phyloP scores from a whole-genome alignment of 2,888 invertebrate species.

The Drosophila helvetica region DNA sequence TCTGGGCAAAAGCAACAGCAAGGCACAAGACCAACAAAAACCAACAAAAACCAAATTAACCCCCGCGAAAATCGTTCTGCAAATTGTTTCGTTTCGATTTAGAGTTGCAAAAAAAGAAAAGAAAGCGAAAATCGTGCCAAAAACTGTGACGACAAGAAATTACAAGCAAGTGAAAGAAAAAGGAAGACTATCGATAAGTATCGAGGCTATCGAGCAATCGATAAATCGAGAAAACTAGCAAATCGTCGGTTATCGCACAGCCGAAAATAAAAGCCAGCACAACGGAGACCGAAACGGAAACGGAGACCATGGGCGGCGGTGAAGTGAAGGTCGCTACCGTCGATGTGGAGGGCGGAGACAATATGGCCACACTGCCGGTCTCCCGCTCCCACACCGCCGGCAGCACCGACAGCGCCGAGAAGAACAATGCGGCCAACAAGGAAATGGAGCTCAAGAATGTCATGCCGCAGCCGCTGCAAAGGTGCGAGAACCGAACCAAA shows the following conservation, averaged over 20 bases:
- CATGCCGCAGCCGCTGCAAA: slow-evolving; percentile 92
- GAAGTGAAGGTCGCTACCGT: slow-evolving; percentile 96
- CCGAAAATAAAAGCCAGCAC: slow-evolving; percentile 52
- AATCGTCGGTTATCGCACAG: not conserved
- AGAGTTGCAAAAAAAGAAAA: slow-evolving; percentile 9
- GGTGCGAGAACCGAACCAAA: slow-evolving; percentile 85
- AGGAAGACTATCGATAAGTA: slow-evolving; percentile 15
- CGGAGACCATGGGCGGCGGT: slow-evolving; percentile 86
- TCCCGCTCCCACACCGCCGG: slow-evolving; percentile 89
- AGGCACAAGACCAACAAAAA: not conserved
- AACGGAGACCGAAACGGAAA: slow-evolving; percentile 75
- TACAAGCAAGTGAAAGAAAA: not conserved
- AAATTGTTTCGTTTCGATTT: slow-evolving; percentile 65
- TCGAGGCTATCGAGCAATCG: slow-evolving; percentile 16
- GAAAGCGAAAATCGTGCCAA: not conserved
- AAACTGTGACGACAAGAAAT: not conserved
- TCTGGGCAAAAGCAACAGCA: slow-evolving; percentile 3
- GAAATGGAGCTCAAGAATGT: slow-evolving; percentile 94
- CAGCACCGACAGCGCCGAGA: slow-evolving; percentile 90
- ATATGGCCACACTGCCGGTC: slow-evolving; percentile 95
- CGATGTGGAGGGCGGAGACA: slow-evolving; percentile 93
- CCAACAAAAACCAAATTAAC: slow-evolving; percentile 30
- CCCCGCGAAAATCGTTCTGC: slow-evolving; percentile 30
- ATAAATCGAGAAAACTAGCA: slow-evolving; percentile 22
- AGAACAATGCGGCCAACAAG: slow-evolving; percentile 92